These are phyloP conservation scores for Lepus townsendii DNA, from an alignment of 2,797 vertebrate genomes.

Conservation along the genomic window DNA sequence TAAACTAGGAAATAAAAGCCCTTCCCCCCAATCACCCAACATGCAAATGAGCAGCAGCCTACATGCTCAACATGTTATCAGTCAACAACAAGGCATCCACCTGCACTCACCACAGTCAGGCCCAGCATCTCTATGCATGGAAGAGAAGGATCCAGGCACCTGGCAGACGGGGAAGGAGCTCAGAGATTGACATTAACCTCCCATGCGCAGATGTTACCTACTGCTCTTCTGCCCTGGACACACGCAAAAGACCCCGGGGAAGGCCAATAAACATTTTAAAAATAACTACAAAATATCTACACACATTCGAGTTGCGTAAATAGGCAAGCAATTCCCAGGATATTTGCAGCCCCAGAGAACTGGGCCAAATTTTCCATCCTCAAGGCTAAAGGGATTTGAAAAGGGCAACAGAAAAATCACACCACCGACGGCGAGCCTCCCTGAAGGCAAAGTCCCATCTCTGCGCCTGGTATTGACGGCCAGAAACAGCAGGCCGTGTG, in stretches of 20 bases:
- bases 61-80: neutral
- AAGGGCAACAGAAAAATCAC: slow-evolving; percentile 77
- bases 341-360: slow-evolving; percentile 76
- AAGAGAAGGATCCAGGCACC: neutral
- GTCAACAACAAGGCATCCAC: neutral
- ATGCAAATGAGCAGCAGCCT: slow-evolving; percentile 4
- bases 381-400: slow-evolving; percentile 79
- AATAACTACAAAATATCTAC: slow-evolving; percentile 59
- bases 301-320: slow-evolving; percentile 34
- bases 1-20: too few relatives aligned
- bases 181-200: neutral
- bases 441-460: slow-evolving; percentile 76
- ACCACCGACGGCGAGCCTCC: slow-evolving; percentile 73
- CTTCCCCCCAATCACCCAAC: neutral
- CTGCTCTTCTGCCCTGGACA: slow-evolving; percentile 51
- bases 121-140: neutral
- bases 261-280: slow-evolving; percentile 59
- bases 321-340: slow-evolving; percentile 23
- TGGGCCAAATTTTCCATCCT: slow-evolving; percentile 69
- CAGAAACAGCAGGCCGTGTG: slow-evolving; percentile 60
- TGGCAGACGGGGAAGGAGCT: neutral
- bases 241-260: slow-evolving; percentile 29
- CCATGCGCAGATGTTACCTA: neutral
- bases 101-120: neutral
- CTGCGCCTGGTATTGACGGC: slow-evolving; percentile 62